Evolutionary conservation across 2,113 vertebrate species (phyloP), one percentile per base, ranked within the genome.

Genomic region (Silurus meridionalis): DNA sequence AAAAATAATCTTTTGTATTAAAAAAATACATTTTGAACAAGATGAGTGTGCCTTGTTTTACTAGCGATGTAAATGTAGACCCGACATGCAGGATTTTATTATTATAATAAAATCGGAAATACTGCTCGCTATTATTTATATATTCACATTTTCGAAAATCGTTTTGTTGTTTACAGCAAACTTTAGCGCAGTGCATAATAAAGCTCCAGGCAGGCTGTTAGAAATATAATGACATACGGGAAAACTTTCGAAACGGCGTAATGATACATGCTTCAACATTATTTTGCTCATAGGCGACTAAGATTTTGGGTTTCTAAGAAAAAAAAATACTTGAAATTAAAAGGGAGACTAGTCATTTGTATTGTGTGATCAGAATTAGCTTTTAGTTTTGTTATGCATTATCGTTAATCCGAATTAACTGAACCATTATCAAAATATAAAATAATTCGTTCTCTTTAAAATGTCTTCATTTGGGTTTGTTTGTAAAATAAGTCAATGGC

Each of bases 1-100:
- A 84, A 88, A 87, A 80, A 88, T 61, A 83, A 79, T 46, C 81
- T 79, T 88, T 91, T 89, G 87, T 88, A 85, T 91, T 89, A 91
- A 86, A 84, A 83, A 77, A 66, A 78, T 85, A 67, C 88, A 89
- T 82, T 74, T 87, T 60, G 67, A 87, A 66, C 19, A 55, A 88
- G 66, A 61, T 67, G 64, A 25, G 79, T 87, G 89, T 86, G 69
- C 85, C 28, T 75, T 64, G 9, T 87, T 83, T 80, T 75, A 61
- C 57, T 84, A 9, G 19, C 50, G 13, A 55, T 10, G 46, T 13
- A 67, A 53, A n/a, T 83, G 25, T 28, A 8, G 67, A 75, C 21
- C 28, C 58, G 37, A 23, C 10, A 60, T 63, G 13, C 19, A 72
- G 6, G 25, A 71, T 21, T 58, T 53, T 60, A 23, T 28, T 83